Evolutionary conservation across 2,888 invertebrate genomes (phyloP).

Genomic region (Drosophila greeni): DNA sequence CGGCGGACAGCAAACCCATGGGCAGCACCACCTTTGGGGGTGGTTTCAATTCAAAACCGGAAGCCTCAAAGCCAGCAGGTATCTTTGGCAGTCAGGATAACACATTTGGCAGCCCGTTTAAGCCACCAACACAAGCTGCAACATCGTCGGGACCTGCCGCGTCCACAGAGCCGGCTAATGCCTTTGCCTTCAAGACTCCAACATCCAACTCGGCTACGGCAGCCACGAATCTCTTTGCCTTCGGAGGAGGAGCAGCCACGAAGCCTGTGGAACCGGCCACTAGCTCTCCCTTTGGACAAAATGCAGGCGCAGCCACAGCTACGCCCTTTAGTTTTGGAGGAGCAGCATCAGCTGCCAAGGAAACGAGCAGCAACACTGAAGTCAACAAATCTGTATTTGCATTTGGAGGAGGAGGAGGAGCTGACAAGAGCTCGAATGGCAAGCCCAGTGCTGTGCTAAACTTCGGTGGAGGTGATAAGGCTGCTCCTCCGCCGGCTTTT

Average conservation of each 20-base stretch:
- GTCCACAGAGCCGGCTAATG: constrained; percentile 3
- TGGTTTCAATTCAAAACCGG: constrained; percentile 10
- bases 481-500: constrained; percentile 7
- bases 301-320: not conserved
- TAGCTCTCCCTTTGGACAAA: constrained; percentile 20
- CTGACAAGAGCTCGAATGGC: not conserved
- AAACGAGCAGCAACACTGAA: not conserved
- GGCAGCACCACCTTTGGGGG: not conserved
- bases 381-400: constrained; percentile 15
- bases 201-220: constrained; percentile 2
- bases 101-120: constrained; percentile 11
- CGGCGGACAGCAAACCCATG: not conserved
- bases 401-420: constrained; percentile 26
- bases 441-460: constrained; percentile 14
- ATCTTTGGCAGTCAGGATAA: constrained; percentile 22
- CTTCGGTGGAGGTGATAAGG: constrained; percentile 22
- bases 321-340: constrained; percentile 22
- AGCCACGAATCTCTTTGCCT: constrained; percentile 27
- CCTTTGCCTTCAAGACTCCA: constrained; percentile 17
- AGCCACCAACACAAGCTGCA: not conserved
- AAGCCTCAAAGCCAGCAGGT: constrained; percentile 4
- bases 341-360: not conserved
- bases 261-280: not conserved
- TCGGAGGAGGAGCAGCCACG: constrained; percentile 1
- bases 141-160: not conserved